Conservation (phyloP, 2,113 vertebrate genomes). For the Aplodontia rufa region DNA sequence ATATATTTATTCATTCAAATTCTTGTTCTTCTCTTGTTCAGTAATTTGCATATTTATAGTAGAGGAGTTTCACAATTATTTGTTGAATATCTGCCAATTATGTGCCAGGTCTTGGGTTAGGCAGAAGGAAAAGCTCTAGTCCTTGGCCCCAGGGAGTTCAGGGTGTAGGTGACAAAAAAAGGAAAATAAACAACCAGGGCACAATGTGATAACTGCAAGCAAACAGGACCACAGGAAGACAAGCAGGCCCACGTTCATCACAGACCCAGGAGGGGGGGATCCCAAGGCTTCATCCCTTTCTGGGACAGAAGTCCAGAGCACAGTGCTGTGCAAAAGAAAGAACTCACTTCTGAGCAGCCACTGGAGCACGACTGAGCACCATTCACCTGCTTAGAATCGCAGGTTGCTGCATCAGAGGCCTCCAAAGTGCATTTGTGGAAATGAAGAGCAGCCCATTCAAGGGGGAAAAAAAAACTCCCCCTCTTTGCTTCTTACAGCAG, state of each 20-base stretch:
- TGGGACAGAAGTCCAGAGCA: neutral
- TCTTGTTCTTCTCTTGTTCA: neutral
- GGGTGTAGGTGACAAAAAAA: neutral
- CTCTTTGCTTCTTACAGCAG: slow-evolving; percentile 76
- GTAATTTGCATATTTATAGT: neutral
- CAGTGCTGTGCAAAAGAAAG: rapidly evolving
- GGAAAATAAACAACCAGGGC: neutral
- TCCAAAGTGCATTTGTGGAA: slow-evolving; percentile 31
- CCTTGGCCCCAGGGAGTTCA: neutral
- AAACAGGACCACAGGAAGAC: neutral
- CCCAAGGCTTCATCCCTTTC: neutral
- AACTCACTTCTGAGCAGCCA: neutral
- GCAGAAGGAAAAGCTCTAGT: neutral
- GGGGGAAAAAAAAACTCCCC: slow-evolving; percentile 42
- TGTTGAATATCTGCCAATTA: neutral
- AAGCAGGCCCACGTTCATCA: rapidly evolving
- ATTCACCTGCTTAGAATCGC: slow-evolving; percentile 14
- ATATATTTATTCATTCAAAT: neutral
- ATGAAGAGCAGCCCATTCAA: slow-evolving; percentile 62
- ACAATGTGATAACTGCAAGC: neutral
- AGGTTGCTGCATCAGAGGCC: neutral
- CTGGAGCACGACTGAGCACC: neutral
- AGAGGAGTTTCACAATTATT: neutral
- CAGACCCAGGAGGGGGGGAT: neutral
- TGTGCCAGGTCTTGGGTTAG: neutral